phyloP scores from a whole-genome alignment of 1,140 invertebrate genomes.

The Micrasema minimum region DNA sequence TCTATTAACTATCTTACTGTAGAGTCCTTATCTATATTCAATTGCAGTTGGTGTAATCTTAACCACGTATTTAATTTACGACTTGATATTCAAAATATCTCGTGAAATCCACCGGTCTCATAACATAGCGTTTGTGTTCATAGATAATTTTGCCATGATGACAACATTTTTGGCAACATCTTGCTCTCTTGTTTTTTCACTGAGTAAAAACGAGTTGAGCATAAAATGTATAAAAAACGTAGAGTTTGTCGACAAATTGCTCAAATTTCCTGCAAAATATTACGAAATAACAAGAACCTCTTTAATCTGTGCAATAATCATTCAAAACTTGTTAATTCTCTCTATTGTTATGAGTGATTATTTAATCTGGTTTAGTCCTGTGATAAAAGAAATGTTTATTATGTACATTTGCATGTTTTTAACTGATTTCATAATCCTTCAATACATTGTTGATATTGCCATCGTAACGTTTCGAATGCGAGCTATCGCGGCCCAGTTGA shows the following conservation, averaged over 20 bases:
- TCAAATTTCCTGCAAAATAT: background rate
- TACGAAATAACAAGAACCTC: background rate
- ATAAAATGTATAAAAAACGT: background rate
- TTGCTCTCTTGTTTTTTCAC: background rate
- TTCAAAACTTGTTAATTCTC: background rate
- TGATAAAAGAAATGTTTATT: background rate
- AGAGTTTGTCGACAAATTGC: constrained; percentile 1
- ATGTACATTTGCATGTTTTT: background rate
- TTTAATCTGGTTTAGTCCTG: background rate
- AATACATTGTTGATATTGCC: constrained; percentile 3
- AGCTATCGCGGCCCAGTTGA: background rate
- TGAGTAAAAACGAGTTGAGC: background rate
- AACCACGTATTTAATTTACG: too few species aligned
- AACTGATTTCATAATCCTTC: background rate
- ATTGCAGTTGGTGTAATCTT: too few species aligned
- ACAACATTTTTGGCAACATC: background rate
- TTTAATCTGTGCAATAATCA: background rate
- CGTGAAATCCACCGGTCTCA: too few species aligned
- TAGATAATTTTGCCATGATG: background rate
- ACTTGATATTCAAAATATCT: too few species aligned
- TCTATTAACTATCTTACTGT: too few species aligned
- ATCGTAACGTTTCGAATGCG: background rate
- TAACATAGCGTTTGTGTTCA: too few species aligned
- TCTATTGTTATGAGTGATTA: background rate
- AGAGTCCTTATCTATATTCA: too few species aligned